Percentiles rank a stretch among this genome's conserved stretches.
Conservation (phyloP, 2,113 vertebrate genomes). For the Camelus bactrianus region DNA sequence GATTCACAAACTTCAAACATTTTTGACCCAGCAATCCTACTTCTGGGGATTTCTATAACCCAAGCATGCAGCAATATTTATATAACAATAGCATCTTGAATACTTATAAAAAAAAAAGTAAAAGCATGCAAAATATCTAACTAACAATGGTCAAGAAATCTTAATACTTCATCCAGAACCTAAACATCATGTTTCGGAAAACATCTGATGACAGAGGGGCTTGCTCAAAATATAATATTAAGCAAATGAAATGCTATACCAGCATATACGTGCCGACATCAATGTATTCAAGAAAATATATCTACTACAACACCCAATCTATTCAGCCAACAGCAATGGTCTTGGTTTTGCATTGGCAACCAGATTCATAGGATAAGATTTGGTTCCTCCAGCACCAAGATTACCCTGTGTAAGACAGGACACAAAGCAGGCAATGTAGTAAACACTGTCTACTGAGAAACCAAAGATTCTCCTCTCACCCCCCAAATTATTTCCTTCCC, state of each 20-base stretch:
- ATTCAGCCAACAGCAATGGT: background rate
- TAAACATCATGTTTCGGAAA: background rate
- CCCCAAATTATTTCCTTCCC: background rate
- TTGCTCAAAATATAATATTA: background rate
- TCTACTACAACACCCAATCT: background rate
- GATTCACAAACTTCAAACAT: background rate
- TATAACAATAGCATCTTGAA: background rate
- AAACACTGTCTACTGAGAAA: background rate
- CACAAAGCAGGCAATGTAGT: background rate
- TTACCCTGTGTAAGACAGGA: background rate
- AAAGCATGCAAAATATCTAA: background rate
- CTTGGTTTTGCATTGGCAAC: background rate
- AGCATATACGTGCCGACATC: background rate
- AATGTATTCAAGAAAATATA: background rate
- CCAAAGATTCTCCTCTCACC: background rate
- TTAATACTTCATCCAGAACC: background rate
- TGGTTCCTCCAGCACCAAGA: background rate
- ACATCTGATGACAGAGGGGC: background rate
- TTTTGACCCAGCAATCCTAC: background rate
- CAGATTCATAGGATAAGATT: background rate
- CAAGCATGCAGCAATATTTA: background rate
- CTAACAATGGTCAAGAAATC: background rate
- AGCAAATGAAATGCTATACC: background rate
- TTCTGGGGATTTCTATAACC: background rate
- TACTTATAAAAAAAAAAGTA: background rate